These are phyloP conservation scores for Sphenopsis melanotis DNA, from an alignment of 2,797 vertebrate genomes.

Conservation along the genomic window DNA sequence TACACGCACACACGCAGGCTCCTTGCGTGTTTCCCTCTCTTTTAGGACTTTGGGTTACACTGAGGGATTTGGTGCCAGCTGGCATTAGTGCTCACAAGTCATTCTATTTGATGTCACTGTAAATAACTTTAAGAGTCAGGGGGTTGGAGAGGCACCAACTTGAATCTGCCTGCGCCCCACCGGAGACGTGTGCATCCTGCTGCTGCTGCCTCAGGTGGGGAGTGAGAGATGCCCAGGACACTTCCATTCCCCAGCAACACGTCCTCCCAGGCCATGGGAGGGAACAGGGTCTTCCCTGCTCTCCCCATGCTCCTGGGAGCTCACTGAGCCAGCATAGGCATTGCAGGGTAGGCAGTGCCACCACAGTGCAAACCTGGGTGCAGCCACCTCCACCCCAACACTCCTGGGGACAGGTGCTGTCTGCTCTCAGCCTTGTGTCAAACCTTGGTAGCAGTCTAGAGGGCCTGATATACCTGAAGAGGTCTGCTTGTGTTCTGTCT, in stretches of 20 bases:
- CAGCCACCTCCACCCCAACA: background rate
- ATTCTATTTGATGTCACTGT: background rate
- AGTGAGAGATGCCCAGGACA: background rate
- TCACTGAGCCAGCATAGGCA: background rate
- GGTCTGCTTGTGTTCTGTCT: background rate
- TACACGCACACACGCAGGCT: background rate
- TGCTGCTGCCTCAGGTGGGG: fast-evolving
- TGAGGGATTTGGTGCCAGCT: background rate
- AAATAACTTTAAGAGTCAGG: background rate
- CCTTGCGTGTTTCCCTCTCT: background rate
- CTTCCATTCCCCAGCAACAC: background rate
- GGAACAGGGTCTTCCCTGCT: background rate
- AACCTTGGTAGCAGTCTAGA: background rate
- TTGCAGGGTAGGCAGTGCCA: background rate
- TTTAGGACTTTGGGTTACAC: background rate
- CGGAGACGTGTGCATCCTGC: fast-evolving
- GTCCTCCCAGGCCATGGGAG: fast-evolving
- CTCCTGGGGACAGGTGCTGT: background rate
- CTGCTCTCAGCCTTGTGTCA: background rate
- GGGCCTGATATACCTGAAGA: background rate
- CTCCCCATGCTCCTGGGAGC: background rate
- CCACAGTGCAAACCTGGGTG: too few relatives aligned
- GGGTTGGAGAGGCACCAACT: background rate
- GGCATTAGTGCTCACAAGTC: background rate
- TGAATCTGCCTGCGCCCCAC: fast-evolving